Evolutionary conservation across 2,113 vertebrate genomes (phyloP).

Genomic region (Odontesthes bonariensis): DNA sequence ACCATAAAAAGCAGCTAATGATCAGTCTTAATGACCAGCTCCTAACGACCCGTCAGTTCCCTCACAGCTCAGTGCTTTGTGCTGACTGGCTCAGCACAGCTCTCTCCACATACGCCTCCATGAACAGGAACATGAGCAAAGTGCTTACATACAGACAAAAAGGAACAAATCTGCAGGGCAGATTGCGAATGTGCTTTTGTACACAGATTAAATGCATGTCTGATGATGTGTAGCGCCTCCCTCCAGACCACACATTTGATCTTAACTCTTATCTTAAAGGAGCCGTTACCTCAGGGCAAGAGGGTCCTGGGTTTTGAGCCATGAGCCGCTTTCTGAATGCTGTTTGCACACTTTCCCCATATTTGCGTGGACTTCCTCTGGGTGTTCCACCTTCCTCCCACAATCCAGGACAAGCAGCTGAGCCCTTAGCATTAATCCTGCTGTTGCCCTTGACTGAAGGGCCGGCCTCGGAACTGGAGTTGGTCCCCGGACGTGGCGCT

Average conservation of each 20-base stretch:
- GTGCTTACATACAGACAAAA: constrained; percentile 68
- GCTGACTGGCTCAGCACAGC: constrained; percentile 67
- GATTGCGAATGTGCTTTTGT: constrained; percentile 16
- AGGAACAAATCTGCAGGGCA: constrained; percentile 39
- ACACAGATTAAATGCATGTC: constrained; percentile 25
- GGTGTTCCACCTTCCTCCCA: constrained; percentile 61
- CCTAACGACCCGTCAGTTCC: constrained; percentile 71
- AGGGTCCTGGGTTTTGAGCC: constrained; percentile 51
- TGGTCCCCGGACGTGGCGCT: constrained; percentile 65
- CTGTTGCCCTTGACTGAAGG: constrained; percentile 51
- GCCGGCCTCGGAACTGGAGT: constrained; percentile 65
- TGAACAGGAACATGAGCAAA: constrained; percentile 67
- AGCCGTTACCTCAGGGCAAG: constrained; percentile 72
- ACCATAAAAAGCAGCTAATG: constrained; percentile 78
- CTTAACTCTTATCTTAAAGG: constrained; percentile 5
- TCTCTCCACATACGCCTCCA: constrained; percentile 62
- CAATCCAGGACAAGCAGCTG: constrained; percentile 55
- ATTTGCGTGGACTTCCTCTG: constrained; percentile 66
- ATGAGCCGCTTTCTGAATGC: constrained; percentile 65
- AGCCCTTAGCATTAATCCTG: constrained; percentile 60
- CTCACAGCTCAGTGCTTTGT: constrained; percentile 70
- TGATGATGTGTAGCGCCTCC: neutral
- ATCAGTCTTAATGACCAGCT: constrained; percentile 76
- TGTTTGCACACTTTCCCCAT: constrained; percentile 73
- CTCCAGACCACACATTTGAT: constrained; percentile 1